These are phyloP conservation scores for Agrotis exclamationis DNA, from an alignment of 2,888 invertebrate genomes.

Conservation along the genomic window DNA sequence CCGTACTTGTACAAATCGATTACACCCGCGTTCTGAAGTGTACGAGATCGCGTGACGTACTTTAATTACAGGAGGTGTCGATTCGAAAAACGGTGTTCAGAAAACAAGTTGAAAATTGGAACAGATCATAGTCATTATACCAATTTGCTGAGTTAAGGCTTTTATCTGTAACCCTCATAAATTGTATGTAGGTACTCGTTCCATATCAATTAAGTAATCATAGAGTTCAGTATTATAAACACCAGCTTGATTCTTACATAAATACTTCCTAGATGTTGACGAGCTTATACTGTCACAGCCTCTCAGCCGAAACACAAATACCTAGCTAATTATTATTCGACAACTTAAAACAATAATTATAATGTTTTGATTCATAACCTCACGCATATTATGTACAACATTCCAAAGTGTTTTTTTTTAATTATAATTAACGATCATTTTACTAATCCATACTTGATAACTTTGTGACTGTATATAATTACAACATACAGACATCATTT, in stretches of 20 bases:
- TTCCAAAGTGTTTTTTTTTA: slow-evolving; percentile 63
- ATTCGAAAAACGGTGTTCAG: slow-evolving; percentile 86
- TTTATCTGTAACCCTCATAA: slow-evolving; percentile 61
- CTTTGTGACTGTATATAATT: slow-evolving; percentile 41
- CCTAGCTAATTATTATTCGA: slow-evolving; percentile 54
- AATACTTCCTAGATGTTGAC: slow-evolving; percentile 51
- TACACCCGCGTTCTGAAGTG: slow-evolving; percentile 81
- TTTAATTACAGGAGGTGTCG: slow-evolving; percentile 89
- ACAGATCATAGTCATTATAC: slow-evolving; percentile 86
- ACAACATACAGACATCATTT: slow-evolving; percentile 43
- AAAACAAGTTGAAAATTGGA: slow-evolving; percentile 80
- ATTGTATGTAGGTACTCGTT: slow-evolving; percentile 45
- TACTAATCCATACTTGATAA: slow-evolving; percentile 38
- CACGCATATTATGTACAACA: slow-evolving; percentile 45
- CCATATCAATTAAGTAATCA: slow-evolving; percentile 60
- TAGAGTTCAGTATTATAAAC: slow-evolving; percentile 52
- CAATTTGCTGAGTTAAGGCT: slow-evolving; percentile 75
- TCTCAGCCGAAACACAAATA: slow-evolving; percentile 32
- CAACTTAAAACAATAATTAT: slow-evolving; percentile 58
- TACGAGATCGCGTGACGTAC: slow-evolving; percentile 86
- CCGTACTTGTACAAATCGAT: slow-evolving; percentile 86
- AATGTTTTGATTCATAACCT: slow-evolving; percentile 57
- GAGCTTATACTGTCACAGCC: slow-evolving; percentile 36
- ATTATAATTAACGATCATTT: slow-evolving; percentile 52
- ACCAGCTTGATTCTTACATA: slow-evolving; percentile 36